Evolutionary conservation across 2,113 vertebrate species (phyloP).

Genomic region (Speoplatyrhinus poulsoni): DNA sequence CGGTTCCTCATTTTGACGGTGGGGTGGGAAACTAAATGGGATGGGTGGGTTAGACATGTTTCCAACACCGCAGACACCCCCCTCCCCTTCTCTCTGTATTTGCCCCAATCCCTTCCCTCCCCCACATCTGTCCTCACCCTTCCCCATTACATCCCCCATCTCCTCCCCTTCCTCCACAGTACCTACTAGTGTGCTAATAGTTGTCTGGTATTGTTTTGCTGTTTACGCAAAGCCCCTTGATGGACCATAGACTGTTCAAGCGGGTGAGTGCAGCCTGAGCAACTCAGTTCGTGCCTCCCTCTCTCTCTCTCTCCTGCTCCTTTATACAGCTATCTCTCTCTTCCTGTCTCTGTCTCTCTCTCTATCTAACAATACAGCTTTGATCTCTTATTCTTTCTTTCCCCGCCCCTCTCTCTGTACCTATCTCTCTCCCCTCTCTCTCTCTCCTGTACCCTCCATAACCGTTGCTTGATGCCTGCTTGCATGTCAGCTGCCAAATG

Average conservation of each 20-base stretch:
- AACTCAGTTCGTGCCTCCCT: slow-evolving; percentile 79
- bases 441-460: slow-evolving; percentile 71
- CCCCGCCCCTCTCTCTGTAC: slow-evolving; percentile 49
- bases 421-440: slow-evolving; percentile 24
- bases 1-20: slow-evolving; percentile 21
- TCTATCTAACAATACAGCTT: slow-evolving; percentile 1
- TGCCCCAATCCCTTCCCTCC: slow-evolving; percentile 34
- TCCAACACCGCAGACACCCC: slow-evolving; percentile 43
- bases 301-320: slow-evolving; percentile 15
- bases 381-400: slow-evolving; percentile 35
- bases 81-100: slow-evolving; percentile 16
- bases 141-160: slow-evolving; percentile 30
- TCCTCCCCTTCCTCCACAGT: slow-evolving; percentile 59
- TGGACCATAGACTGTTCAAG: slow-evolving; percentile 99
- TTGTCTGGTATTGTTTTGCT: slow-evolving; percentile 99
- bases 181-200: slow-evolving; percentile 91
- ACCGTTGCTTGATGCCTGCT: slow-evolving; percentile 95
- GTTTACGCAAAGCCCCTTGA: slow-evolving; percentile 98
- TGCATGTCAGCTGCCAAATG: slow-evolving; percentile 88
- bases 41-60: slow-evolving; percentile 52
- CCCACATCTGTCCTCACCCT: slow-evolving; percentile 58
- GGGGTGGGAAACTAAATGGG: slow-evolving; percentile 18
- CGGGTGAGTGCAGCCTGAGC: slow-evolving; percentile 99
- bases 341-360: slow-evolving; percentile 16
- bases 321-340: slow-evolving; percentile 60